These are phyloP conservation scores for Ostrea denselamellosa DNA, from an alignment of 1,140 invertebrate genomes.

Conservation along the genomic window DNA sequence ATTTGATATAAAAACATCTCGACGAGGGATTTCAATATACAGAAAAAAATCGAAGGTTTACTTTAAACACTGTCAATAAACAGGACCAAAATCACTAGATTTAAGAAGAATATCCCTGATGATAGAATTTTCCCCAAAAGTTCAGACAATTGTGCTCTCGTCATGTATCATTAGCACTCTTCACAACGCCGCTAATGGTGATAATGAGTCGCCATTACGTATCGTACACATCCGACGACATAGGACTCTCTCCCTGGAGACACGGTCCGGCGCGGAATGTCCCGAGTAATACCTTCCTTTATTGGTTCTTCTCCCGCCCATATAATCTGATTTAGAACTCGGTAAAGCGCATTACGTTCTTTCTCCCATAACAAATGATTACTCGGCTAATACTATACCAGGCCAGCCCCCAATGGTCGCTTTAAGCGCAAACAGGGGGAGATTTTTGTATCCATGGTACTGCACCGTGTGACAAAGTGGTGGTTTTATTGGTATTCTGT, in stretches of 20 bases:
- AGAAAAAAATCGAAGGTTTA: background rate
- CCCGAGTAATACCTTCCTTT: slow-evolving; percentile 38
- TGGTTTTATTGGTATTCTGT: slow-evolving; percentile 22
- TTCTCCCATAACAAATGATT: slow-evolving; percentile 35
- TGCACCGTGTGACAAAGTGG: slow-evolving; percentile 6
- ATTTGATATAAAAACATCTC: background rate
- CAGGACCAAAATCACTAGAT: slow-evolving; percentile 5
- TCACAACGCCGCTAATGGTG: slow-evolving; percentile 12
- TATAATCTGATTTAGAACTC: slow-evolving; percentile 41
- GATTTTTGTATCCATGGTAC: background rate
- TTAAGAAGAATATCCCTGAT: background rate
- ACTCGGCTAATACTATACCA: slow-evolving; percentile 11
- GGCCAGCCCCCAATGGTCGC: slow-evolving; percentile 16
- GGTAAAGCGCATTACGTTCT: slow-evolving; percentile 32
- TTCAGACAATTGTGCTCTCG: slow-evolving; percentile 15
- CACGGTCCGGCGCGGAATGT: background rate
- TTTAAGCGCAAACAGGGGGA: slow-evolving; percentile 10
- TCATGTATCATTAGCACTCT: slow-evolving; percentile 22
- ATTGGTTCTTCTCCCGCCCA: slow-evolving; percentile 43
- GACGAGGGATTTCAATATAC: background rate
- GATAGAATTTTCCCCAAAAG: slow-evolving; percentile 13
- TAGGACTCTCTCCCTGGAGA: slow-evolving; percentile 37
- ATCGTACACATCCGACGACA: background rate
- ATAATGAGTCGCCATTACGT: slow-evolving; percentile 42
- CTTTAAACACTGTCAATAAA: slow-evolving; percentile 15